Percentiles rank a stretch among this genome's conserved stretches.
These are phyloP conservation scores for Tetanocera ferruginea DNA, from an alignment of 2,888 invertebrate genomes.

Conservation along the genomic window DNA sequence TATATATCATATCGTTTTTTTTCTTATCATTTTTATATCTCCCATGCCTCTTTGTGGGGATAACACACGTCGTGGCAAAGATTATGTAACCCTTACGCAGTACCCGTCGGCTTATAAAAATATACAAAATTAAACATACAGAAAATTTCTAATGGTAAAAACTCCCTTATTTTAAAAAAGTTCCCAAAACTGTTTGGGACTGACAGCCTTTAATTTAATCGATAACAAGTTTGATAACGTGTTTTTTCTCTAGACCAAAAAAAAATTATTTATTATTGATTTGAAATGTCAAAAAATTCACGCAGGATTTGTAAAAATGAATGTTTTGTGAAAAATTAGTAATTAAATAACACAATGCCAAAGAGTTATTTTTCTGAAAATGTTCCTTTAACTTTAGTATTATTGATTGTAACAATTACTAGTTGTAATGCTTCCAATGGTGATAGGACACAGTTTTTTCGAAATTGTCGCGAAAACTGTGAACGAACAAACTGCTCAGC, in stretches of 20 bases:
- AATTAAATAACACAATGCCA: constrained; percentile 10
- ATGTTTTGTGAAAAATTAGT: neutral
- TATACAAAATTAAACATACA: too few species aligned
- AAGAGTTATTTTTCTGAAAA: constrained; percentile 25
- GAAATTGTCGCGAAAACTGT: constrained; percentile 71
- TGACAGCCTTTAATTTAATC: too few species aligned
- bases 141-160: too few species aligned
- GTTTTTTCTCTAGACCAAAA: neutral
- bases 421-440: constrained; percentile 66
- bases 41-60: too few species aligned
- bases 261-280: constrained; percentile 16
- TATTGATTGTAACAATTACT: constrained; percentile 41
- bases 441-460: constrained; percentile 71
- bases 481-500: constrained; percentile 69
- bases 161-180: too few species aligned
- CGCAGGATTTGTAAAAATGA: neutral
- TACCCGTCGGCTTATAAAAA: too few species aligned
- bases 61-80: too few species aligned
- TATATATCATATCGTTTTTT: too few species aligned
- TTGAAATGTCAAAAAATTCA: constrained; percentile 4
- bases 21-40: too few species aligned
- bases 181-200: too few species aligned
- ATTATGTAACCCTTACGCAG: too few species aligned
- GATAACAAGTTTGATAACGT: neutral
- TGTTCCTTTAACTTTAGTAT: constrained; percentile 34